Conservation (phyloP, 2,888 invertebrate genomes). For the Eupeodes latifasciatus region DNA sequence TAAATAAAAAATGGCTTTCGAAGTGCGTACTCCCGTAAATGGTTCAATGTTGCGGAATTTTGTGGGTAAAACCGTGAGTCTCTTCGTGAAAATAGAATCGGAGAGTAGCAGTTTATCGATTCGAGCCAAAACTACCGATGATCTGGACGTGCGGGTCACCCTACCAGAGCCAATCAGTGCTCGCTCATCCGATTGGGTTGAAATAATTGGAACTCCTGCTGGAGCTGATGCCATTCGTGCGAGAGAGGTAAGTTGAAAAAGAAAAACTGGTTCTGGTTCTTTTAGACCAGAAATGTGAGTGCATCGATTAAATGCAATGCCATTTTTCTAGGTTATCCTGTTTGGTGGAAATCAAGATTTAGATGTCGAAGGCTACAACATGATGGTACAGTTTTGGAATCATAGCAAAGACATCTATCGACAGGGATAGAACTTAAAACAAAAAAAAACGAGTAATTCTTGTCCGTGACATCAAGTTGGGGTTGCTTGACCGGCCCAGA, state of each 20-base stretch:
- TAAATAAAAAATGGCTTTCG: conserved; percentile 80
- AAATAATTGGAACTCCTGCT: conserved; percentile 81
- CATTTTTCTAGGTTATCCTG: conserved; percentile 80
- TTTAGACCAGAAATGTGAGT: neutral
- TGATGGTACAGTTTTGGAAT: conserved; percentile 81
- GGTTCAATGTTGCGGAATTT: conserved; percentile 81
- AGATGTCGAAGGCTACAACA: conserved; percentile 82
- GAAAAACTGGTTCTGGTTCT: neutral
- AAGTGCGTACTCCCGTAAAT: conserved; percentile 80
- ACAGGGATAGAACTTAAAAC: conserved; percentile 46
- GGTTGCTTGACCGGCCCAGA: neutral
- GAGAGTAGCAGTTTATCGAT: conserved; percentile 79
- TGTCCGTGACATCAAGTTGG: neutral
- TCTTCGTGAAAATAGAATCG: conserved; percentile 81
- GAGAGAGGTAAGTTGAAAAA: conserved; percentile 79
- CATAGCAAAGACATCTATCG: conserved; percentile 78
- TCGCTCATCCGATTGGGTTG: conserved; percentile 81
- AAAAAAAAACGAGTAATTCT: too few species aligned
- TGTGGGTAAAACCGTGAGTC: conserved; percentile 81
- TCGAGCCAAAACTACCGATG: conserved; percentile 80
- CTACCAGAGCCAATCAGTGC: conserved; percentile 79
- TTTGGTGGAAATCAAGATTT: conserved; percentile 82
- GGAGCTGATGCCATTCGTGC: conserved; percentile 80
- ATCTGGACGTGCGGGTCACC: conserved; percentile 79
- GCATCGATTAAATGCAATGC: neutral